Conservation (phyloP, 2,888 invertebrate genomes). For the Cenopis cana region DNA sequence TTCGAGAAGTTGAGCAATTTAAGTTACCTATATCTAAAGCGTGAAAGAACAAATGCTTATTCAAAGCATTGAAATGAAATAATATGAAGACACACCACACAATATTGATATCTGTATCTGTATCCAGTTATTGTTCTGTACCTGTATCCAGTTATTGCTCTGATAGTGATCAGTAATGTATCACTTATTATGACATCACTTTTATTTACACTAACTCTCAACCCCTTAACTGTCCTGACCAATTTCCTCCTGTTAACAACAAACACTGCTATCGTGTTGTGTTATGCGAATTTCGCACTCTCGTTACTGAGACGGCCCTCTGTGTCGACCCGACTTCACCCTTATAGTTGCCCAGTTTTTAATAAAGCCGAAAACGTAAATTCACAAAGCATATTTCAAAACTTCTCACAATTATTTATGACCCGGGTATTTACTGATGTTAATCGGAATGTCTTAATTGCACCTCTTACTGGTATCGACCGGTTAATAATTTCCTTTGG, state of each 20-base stretch:
- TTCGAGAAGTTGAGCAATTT: no score
- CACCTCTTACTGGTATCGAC: conserved; percentile 22
- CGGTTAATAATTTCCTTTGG: conserved; percentile 19
- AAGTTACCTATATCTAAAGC: no score
- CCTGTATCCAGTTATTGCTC: no score
- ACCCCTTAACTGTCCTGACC: not conserved
- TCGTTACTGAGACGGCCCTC: not conserved
- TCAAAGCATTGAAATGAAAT: no score
- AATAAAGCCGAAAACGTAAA: conserved; percentile 24
- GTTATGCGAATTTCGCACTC: not conserved
- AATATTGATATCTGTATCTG: no score
- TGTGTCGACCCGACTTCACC: not conserved
- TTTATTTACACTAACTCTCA: not conserved
- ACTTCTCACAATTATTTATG: conserved; percentile 36
- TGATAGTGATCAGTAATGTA: no score
- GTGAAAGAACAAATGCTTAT: no score
- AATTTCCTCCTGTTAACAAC: not conserved
- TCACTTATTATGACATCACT: not conserved
- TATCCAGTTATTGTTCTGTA: no score
- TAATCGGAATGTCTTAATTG: conserved; percentile 44
- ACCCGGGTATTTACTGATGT: conserved; percentile 40
- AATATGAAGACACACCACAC: no score
- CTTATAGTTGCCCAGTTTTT: conserved; percentile 13
- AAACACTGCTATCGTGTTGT: not conserved
- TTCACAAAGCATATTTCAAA: conserved; percentile 28